Conservation (phyloP, 2,888 invertebrate genomes). For the Leucoptera coffeella region DNA sequence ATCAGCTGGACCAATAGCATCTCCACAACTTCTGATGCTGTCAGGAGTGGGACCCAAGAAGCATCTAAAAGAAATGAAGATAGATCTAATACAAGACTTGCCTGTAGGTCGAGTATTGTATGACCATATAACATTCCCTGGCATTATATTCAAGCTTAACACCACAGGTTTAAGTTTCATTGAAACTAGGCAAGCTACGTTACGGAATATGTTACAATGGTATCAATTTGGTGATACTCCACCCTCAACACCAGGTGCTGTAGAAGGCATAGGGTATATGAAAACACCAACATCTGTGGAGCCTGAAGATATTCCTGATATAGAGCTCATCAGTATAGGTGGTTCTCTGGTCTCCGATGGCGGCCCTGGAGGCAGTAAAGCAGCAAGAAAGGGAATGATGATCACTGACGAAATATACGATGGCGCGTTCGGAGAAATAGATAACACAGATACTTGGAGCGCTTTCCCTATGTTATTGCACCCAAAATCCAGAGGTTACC, state of each 20-base stretch:
- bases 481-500: constrained; percentile 61
- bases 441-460: constrained; percentile 41
- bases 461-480: constrained; percentile 59
- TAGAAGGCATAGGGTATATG: constrained; percentile 58
- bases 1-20: constrained; percentile 71
- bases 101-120: constrained; percentile 60
- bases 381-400: constrained; percentile 31
- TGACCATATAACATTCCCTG: constrained; percentile 59
- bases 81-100: constrained; percentile 50
- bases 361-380: constrained; percentile 24
- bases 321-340: constrained; percentile 62
- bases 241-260: constrained; percentile 49
- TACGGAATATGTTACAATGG: constrained; percentile 16
- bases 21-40: constrained; percentile 77
- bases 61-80: constrained; percentile 45
- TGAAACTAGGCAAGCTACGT: constrained; percentile 14
- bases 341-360: constrained; percentile 33
- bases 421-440: constrained; percentile 30
- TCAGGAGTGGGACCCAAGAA: constrained; percentile 64
- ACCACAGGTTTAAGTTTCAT: constrained; percentile 15
- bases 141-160: constrained; percentile 59
- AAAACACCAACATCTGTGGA: constrained; percentile 49
- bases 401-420: constrained; percentile 33
- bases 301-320: constrained; percentile 55
- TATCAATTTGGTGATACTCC: constrained; percentile 28